Conservation (phyloP, 2,797 vertebrate genomes). For the Ciconia nigra region DNA sequence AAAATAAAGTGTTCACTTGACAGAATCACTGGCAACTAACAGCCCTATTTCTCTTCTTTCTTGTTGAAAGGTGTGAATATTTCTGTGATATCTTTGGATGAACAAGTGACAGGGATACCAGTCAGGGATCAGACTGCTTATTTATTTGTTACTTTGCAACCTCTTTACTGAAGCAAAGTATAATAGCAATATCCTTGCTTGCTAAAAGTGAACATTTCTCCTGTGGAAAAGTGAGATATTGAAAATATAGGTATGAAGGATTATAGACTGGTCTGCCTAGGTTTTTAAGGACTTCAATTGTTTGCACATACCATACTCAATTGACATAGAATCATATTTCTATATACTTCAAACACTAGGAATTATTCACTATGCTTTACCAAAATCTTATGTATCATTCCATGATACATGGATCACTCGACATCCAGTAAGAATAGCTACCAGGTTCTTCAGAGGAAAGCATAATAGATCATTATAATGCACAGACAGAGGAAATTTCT, state of each 20-base stretch:
- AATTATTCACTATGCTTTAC: not conserved
- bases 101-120: not conserved
- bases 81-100: not conserved
- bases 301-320: not conserved
- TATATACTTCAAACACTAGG: not conserved
- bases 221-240: not conserved
- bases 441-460: not conserved
- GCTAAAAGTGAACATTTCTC: not conserved
- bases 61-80: not conserved
- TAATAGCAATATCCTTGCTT: not conserved
- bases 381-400: not conserved
- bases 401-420: not conserved
- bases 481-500: not conserved
- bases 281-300: not conserved
- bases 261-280: not conserved
- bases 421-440: not conserved
- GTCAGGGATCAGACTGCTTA: not conserved
- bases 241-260: not conserved
- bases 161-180: not conserved
- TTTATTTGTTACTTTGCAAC: not conserved
- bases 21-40: not conserved
- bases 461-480: not conserved
- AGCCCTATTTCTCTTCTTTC: not conserved
- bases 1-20: slow-evolving; percentile 55
- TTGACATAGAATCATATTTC: not conserved